phyloP scores from a whole-genome alignment of 2,797 vertebrate species.

The Macropus fuliginosus region DNA sequence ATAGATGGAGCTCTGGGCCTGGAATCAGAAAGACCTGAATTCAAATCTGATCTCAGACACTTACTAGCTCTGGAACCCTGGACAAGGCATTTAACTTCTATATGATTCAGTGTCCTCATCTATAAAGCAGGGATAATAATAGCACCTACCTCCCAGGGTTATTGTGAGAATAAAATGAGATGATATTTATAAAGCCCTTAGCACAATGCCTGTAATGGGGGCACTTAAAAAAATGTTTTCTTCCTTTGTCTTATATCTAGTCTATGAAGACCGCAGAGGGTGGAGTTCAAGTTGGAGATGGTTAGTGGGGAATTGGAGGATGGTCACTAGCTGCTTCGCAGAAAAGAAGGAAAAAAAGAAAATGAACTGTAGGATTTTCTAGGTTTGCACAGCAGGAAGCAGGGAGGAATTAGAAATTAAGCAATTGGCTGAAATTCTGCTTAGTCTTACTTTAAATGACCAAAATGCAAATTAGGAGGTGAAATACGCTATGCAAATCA shows the following conservation, averaged over 20 bases:
- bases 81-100: neutral
- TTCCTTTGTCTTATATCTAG: neutral
- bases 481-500: constrained; percentile 19
- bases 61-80: neutral
- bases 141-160: neutral
- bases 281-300: neutral
- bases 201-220: neutral
- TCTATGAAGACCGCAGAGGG: neutral
- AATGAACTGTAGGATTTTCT: neutral
- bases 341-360: constrained; percentile 11
- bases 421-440: neutral
- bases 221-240: neutral
- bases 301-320: neutral
- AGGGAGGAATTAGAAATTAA: neutral
- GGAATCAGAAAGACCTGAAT: neutral
- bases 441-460: constrained; percentile 15
- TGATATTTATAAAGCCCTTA: neutral
- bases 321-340: neutral
- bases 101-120: neutral
- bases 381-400: neutral
- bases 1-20: neutral
- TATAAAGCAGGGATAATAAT: neutral
- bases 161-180: neutral
- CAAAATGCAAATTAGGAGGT: constrained; percentile 27
- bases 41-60: neutral